Base-by-base conservation (phyloP, 2,888 invertebrate species). In the Yponomeuta cagnagella region DNA sequence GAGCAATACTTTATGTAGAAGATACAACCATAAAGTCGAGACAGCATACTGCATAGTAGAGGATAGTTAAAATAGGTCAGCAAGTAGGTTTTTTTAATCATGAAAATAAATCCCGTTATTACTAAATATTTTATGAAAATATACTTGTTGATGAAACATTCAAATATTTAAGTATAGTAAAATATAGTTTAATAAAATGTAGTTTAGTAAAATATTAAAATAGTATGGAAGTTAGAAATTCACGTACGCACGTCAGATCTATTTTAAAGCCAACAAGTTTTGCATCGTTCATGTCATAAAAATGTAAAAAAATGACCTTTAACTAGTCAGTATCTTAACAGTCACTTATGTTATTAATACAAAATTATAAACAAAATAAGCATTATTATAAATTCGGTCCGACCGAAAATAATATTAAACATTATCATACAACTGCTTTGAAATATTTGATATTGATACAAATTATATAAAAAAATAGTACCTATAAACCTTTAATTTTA, bases 1-100 rank as follows among this genome's bases (percentile, higher is more conserved):
- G 85, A 84, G 84, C 86, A 80, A 81, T 71, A 72, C 71, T 73
- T 68, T 31, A 9, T 12, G 31, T 65, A 65, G 6, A 15, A 15
- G 52, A 15, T 58, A 58, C 52, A 58, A 58, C 52, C 52, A 15
- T 58, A 15, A 33, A 15, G 12, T 15, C 15, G 12, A 58, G 15
- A 58, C 52, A 58, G 52, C 52, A 15, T 43, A 43, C 6, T 43
- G 52, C 2, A 15, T 15, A 12, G 3, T 58, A 58, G 52, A 15
- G 3, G 1, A 58, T 15, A 58, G 15, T 15, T 12, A 15, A 15
- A 58, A 58, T 58, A 58, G 52, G 8, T 15, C 15, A 12, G 3
- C 52, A 15, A 15, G 1, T 4, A 58, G 15, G 43, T 43, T 43
- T 43, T 43, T 43, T 43, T 43, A 43, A 43, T 8, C 1, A 4